Evolutionary conservation across 1,140 invertebrate species (phyloP).

Genomic region (Scaptomyza graminum): DNA sequence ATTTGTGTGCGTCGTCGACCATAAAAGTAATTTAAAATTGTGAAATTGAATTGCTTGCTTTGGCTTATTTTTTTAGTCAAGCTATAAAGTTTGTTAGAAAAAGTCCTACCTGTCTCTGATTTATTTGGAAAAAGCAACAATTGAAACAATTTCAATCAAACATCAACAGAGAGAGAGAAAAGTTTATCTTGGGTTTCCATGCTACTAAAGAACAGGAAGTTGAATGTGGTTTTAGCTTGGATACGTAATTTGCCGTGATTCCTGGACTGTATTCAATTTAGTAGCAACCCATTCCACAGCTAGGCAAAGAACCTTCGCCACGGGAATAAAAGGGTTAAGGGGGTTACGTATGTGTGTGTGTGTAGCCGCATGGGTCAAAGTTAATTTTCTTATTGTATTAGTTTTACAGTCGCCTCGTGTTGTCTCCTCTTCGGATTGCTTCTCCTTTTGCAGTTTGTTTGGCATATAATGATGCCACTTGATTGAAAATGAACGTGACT

Average conservation of each 20-base stretch:
- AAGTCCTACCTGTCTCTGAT: no score
- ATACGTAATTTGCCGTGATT: slow-evolving; percentile 65
- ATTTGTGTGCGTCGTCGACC: slow-evolving; percentile 26
- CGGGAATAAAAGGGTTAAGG: slow-evolving; percentile 40
- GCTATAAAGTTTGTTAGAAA: neutral
- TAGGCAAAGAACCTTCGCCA: slow-evolving; percentile 42
- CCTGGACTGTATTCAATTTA: slow-evolving; percentile 28
- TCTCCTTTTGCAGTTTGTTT: slow-evolving; percentile 56
- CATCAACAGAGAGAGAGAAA: slow-evolving; percentile 35
- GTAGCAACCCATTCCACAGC: slow-evolving; percentile 4
- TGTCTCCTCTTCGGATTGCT: no score
- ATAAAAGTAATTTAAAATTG: slow-evolving; percentile 24
- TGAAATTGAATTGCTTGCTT: slow-evolving; percentile 35
- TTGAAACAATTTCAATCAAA: slow-evolving; percentile 52
- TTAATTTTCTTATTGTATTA: slow-evolving; percentile 78
- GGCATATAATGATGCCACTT: slow-evolving; percentile 78
- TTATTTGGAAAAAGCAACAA: slow-evolving; percentile 8
- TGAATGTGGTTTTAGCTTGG: slow-evolving; percentile 49
- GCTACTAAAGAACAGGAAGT: slow-evolving; percentile 48
- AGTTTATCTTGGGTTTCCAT: slow-evolving; percentile 5
- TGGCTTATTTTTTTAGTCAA: neutral
- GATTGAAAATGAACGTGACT: slow-evolving; percentile 81
- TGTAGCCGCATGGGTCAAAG: slow-evolving; percentile 41
- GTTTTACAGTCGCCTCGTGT: neutral
- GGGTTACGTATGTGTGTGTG: slow-evolving; percentile 16